Evolutionary conservation across 2,888 invertebrate species (phyloP).

Genomic region (Epistrophella euchroma): DNA sequence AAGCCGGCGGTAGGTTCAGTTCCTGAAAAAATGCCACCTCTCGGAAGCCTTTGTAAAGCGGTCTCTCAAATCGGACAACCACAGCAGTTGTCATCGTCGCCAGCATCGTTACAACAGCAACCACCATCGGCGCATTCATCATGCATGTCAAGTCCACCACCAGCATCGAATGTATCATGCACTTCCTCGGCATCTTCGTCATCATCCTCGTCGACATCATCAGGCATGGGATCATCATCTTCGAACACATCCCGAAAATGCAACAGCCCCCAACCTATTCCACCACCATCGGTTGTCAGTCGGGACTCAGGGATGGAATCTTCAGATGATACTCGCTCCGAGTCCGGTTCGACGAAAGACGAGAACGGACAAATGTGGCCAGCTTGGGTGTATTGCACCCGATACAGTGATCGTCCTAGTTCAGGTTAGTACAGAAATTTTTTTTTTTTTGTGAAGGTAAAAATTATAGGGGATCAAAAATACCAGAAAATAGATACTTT

Average conservation of each 20-base stretch:
- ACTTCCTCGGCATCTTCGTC: constrained; percentile 77
- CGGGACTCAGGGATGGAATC: constrained; percentile 84
- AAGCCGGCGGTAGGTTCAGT: constrained; percentile 71
- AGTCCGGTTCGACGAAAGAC: constrained; percentile 82
- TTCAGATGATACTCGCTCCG: constrained; percentile 83
- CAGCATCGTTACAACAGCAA: constrained; percentile 48
- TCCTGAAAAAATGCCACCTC: constrained; percentile 84
- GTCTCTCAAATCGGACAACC: constrained; percentile 88
- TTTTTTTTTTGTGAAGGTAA: no score
- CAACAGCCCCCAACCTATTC: constrained; percentile 82
- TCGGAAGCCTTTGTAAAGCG: constrained; percentile 88
- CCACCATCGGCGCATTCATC: constrained; percentile 77
- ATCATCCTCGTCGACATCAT: constrained; percentile 80
- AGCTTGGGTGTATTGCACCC: constrained; percentile 99
- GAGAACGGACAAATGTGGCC: constrained; percentile 89
- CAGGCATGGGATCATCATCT: constrained; percentile 49
- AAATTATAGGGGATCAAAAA: no score
- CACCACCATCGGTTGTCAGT: constrained; percentile 82
- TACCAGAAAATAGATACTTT: no score
- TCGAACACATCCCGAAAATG: constrained; percentile 65
- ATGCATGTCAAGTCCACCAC: constrained; percentile 77
- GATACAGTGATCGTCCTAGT: constrained; percentile 96
- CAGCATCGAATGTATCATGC: constrained; percentile 74
- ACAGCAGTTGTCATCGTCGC: constrained; percentile 74
- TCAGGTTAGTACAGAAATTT: constrained; percentile 88